Evolutionary conservation across 2,113 vertebrate genomes (phyloP).

Genomic region (Grallaria varia): DNA sequence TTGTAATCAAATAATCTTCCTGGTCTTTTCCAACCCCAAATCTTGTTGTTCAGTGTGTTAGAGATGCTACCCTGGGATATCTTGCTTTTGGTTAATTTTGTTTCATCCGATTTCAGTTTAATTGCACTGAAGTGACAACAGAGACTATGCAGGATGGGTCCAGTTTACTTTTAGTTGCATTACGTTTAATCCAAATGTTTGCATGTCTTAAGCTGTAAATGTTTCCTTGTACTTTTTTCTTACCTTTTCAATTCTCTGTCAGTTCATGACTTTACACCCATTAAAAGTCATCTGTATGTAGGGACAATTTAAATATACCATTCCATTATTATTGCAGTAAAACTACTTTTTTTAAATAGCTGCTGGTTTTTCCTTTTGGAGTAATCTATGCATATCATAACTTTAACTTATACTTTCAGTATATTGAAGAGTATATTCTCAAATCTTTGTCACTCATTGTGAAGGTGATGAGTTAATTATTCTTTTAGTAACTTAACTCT

Average conservation of each 20-base stretch:
- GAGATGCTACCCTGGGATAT: not conserved
- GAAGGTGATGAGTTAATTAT: not conserved
- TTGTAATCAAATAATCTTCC: not conserved
- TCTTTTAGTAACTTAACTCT: not conserved
- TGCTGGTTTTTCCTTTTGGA: not conserved
- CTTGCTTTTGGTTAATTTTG: not conserved
- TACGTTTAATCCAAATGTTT: not conserved
- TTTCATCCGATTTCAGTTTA: not conserved
- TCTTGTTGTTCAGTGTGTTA: not conserved
- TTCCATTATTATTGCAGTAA: not conserved
- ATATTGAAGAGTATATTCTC: not conserved
- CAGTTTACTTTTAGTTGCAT: not conserved
- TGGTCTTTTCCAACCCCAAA: fast-evolving
- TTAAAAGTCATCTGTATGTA: not conserved
- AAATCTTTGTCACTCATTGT: not conserved
- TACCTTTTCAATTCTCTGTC: not conserved
- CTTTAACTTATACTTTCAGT: not conserved
- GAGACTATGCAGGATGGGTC: not conserved
- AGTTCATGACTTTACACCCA: not conserved
- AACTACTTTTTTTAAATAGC: not conserved
- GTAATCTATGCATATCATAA: not conserved
- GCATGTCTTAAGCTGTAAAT: not conserved
- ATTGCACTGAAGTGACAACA: not conserved
- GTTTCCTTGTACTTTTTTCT: not conserved
- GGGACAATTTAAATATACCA: not conserved